Evolutionary conservation across 2,888 invertebrate species (phyloP).

Genomic region (Oscheius onirici): DNA sequence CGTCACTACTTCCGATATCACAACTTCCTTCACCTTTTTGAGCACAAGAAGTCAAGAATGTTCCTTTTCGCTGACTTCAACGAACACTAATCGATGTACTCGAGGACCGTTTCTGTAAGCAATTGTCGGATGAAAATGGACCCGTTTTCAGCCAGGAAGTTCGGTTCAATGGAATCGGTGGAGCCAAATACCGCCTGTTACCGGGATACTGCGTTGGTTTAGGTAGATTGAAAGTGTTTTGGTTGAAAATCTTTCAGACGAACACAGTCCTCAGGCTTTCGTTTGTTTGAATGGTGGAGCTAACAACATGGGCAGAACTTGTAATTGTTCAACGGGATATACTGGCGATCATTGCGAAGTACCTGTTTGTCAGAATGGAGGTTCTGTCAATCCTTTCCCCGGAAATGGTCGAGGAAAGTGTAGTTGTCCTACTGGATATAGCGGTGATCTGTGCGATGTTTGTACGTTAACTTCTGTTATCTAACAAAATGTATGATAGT

Average conservation of each 20-base stretch:
- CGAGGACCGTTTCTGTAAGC: background rate
- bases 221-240: background rate
- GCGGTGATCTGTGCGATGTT: slow-evolving; percentile 8
- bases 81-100: background rate
- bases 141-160: background rate
- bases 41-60: background rate
- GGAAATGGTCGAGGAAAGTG: slow-evolving; percentile 6
- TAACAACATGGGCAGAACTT: background rate
- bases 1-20: background rate
- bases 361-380: background rate
- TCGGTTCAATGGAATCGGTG: background rate
- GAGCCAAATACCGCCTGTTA: background rate
- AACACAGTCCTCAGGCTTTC: slow-evolving; percentile 1
- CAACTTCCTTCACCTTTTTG: background rate
- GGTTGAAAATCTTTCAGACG: background rate
- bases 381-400: slow-evolving; percentile 7
- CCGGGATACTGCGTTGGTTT: background rate
- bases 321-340: background rate
- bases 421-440: background rate
- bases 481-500: too few species aligned
- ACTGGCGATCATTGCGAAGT: slow-evolving; percentile 8
- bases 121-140: background rate
- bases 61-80: background rate
- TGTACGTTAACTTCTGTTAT: background rate
- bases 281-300: slow-evolving; percentile 12